Conservation (phyloP, 2,797 vertebrate species). For the Pelobates cultripes region DNA sequence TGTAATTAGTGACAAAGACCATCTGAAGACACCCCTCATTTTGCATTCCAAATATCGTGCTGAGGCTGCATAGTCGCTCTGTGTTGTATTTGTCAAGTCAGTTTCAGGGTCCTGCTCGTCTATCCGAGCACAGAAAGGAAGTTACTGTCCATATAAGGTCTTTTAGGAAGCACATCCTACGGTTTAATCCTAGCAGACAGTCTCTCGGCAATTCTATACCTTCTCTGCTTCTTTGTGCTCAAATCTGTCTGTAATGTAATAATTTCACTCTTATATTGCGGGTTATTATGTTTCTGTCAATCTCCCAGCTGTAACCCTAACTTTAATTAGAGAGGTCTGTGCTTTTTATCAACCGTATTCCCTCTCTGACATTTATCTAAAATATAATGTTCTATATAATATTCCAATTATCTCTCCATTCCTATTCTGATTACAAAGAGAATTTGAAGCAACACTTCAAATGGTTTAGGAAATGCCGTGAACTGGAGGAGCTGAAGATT, state of each 20-base stretch:
- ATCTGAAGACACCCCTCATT: neutral
- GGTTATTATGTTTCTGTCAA: neutral
- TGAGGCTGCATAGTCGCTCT: neutral
- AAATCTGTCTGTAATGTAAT: neutral
- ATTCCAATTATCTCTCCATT: neutral
- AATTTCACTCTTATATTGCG: neutral
- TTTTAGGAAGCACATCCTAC: neutral
- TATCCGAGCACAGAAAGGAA: neutral
- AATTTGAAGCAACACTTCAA: too few species aligned
- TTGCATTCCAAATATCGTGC: neutral
- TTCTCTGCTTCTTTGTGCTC: neutral
- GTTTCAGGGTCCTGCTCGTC: neutral
- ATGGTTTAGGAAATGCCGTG: too few species aligned
- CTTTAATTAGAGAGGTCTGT: too few species aligned
- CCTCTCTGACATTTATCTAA: neutral
- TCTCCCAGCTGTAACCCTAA: neutral
- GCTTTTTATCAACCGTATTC: neutral
- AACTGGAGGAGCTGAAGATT: too few species aligned
- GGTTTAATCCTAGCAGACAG: neutral
- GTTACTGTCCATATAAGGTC: neutral
- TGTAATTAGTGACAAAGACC: neutral
- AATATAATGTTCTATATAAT: neutral
- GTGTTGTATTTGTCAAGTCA: neutral
- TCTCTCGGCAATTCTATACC: neutral
- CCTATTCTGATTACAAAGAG: too few species aligned